A percentile compares a stretch with the other conserved stretches of the same genome.
phyloP scores from a whole-genome alignment of 2,888 invertebrate species.

The Rhamnusium bicolor region DNA sequence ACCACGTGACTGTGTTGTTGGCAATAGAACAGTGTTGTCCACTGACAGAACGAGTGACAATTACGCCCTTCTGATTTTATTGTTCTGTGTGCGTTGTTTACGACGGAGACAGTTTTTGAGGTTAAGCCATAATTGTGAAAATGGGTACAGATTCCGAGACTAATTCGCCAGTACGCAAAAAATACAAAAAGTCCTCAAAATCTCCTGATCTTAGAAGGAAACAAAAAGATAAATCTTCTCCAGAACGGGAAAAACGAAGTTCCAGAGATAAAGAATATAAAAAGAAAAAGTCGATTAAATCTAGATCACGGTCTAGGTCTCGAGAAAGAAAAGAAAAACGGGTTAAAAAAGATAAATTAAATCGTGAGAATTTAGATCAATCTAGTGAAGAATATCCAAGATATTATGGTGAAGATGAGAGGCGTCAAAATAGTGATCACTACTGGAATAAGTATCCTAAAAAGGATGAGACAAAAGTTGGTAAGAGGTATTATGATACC shows the following conservation, averaged over 20 bases:
- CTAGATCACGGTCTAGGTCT: conserved; percentile 51
- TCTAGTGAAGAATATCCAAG: conserved; percentile 47
- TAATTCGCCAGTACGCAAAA: conserved; percentile 44
- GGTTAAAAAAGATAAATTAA: conserved; percentile 14
- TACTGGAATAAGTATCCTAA: conserved; percentile 69
- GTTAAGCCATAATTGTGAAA: not conserved
- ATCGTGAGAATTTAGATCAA: conserved; percentile 28
- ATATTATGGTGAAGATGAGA: conserved; percentile 66
- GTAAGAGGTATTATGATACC: conserved; percentile 63
- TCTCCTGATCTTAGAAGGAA: not conserved
- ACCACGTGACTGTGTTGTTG: no score
- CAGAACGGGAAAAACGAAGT: conserved; percentile 39
- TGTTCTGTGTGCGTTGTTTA: no score
- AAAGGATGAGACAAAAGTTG: conserved; percentile 63
- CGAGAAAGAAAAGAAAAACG: conserved; percentile 38
- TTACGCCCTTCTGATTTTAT: no score
- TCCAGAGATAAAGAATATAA: conserved; percentile 38
- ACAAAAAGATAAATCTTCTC: conserved; percentile 34
- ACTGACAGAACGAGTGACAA: no score
- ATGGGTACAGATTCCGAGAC: conserved; percentile 51
- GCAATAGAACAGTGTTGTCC: no score
- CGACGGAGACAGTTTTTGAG: not conserved
- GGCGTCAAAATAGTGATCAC: conserved; percentile 63
- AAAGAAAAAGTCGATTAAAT: conserved; percentile 46
- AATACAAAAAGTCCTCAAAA: conserved; percentile 30